These are phyloP conservation scores for Lochmaea crataegi DNA, from an alignment of 2,888 invertebrate species.

Conservation along the genomic window DNA sequence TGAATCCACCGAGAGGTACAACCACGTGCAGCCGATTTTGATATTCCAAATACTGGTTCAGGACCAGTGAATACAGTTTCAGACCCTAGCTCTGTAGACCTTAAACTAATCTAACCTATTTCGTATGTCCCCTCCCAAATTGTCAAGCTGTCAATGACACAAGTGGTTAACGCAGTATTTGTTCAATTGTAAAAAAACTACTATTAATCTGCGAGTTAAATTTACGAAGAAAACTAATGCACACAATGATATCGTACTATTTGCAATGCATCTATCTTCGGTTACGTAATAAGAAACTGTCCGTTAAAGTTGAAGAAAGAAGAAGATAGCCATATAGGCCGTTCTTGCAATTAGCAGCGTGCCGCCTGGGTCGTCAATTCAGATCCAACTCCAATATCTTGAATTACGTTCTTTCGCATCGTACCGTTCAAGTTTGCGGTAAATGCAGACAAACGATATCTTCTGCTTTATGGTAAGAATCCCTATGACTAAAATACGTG, in stretches of 20 bases:
- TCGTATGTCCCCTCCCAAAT: too few species aligned
- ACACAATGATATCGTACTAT: not conserved
- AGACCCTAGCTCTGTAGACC: too few species aligned
- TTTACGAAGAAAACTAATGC: not conserved
- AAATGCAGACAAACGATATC: conserved; percentile 54
- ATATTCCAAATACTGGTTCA: too few species aligned
- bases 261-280: conserved; percentile 25
- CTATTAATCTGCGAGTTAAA: too few species aligned
- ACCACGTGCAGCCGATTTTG: too few species aligned
- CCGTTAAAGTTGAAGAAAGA: conserved; percentile 21
- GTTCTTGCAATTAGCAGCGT: conserved; percentile 50
- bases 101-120: too few species aligned
- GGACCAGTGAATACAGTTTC: too few species aligned
- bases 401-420: conserved; percentile 45
- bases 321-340: conserved; percentile 48
- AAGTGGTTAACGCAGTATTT: too few species aligned
- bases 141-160: too few species aligned
- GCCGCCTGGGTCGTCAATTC: conserved; percentile 45
- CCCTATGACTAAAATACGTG: conserved; percentile 47
- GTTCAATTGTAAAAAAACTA: too few species aligned
- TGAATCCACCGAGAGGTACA: too few species aligned
- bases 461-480: conserved; percentile 52
- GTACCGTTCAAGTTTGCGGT: conserved; percentile 36
- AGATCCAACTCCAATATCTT: conserved; percentile 48
- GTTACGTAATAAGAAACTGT: conserved; percentile 44